Evolutionary conservation across 2,888 invertebrate species (phyloP), one percentile per base, ranked within the genome.

Genomic region (Eucera pruinosa): DNA sequence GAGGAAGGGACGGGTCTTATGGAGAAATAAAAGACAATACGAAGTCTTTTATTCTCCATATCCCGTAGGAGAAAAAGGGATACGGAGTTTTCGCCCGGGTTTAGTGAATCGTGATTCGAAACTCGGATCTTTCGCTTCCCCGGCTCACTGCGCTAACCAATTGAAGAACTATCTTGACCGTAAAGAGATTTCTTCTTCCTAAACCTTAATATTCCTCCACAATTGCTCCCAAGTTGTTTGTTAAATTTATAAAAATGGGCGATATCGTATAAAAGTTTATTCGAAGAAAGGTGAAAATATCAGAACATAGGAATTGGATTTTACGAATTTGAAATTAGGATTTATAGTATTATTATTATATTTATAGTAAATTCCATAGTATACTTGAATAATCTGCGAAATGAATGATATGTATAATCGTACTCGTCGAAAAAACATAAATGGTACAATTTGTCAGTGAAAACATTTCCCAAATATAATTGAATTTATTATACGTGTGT

Each of bases 11-110:
- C 25, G 27, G 20, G 5, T 15, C 33, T 39, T 39, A 57, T 36
- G 57, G 36, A 20, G 27, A 30, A 67, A 67, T 57, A 67, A 67
- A 57, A 57, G 47, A 33, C 47, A 20, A 45, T 20, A 36, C 27
- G 20, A 27, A 57, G 36, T 39, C 18, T 27, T 67, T 57, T 57
- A 57, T 20, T 39, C 15, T 48, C n/a, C 23, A 20, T n/a, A n/a
- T 57, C 27, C 36, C 18, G 15, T 3, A 20, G 36, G 25, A 57
- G 13, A 36, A 30, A 23, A n/a, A 1, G n/a, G 36, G 25, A 20
- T n/a, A n/a, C n/a, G 13, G 9, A 20, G 11, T 5, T 23, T 15
- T 13, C 30, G 15, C 20, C 20, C 5, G 11, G n/a, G 52, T 66
- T 57, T 57, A 57, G 47, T 39, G 27, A 6, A 27, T 47, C 45